A percentile compares a stretch with the other conserved stretches of the same genome.
Conservation (phyloP, 2,797 vertebrate species). For the Gadopsis bispinosus region DNA sequence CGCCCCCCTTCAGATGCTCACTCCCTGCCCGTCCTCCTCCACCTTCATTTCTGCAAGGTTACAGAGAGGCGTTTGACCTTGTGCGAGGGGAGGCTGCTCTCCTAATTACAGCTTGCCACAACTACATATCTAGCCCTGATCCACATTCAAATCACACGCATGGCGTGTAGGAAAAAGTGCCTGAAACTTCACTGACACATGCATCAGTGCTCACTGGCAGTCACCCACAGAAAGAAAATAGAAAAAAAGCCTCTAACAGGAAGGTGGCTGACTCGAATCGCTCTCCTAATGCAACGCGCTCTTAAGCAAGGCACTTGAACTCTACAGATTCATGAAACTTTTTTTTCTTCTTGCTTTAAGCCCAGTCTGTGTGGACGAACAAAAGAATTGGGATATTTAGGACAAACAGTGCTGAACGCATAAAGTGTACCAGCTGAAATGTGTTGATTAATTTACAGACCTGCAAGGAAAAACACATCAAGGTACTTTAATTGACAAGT, state of each 20-base stretch:
- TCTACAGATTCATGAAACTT: constrained; percentile 11
- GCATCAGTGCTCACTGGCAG: constrained; percentile 13
- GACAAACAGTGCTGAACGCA: constrained; percentile 20
- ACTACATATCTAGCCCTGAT: constrained; percentile 32
- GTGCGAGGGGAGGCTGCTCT: constrained; percentile 22
- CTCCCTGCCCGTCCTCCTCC: constrained; percentile 28
- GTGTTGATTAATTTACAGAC: constrained; percentile 23
- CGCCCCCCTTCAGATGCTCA: constrained; percentile 40
- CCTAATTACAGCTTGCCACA: constrained; percentile 43
- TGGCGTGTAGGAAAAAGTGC: neutral
- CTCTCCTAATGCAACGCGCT: constrained; percentile 7
- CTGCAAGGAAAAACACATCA: constrained; percentile 39
- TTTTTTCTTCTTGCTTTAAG: neutral
- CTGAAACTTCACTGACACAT: constrained; percentile 12
- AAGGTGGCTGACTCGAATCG: constrained; percentile 19
- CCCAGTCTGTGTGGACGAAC: constrained; percentile 7
- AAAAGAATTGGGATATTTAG: constrained; percentile 20
- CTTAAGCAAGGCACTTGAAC: constrained; percentile 11
- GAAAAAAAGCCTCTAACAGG: constrained; percentile 7
- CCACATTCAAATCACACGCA: constrained; percentile 32
- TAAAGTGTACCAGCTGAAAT: constrained; percentile 35
- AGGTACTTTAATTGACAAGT: constrained; percentile 74
- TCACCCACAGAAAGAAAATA: neutral
- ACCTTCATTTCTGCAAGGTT: constrained; percentile 48
- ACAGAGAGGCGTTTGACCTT: constrained; percentile 48